A percentile compares a stretch with the other conserved stretches of the same genome.
These are phyloP conservation scores for Dendronephthya gigantea DNA, from an alignment of 64 coral and sea anemone species.

Conservation along the genomic window DNA sequence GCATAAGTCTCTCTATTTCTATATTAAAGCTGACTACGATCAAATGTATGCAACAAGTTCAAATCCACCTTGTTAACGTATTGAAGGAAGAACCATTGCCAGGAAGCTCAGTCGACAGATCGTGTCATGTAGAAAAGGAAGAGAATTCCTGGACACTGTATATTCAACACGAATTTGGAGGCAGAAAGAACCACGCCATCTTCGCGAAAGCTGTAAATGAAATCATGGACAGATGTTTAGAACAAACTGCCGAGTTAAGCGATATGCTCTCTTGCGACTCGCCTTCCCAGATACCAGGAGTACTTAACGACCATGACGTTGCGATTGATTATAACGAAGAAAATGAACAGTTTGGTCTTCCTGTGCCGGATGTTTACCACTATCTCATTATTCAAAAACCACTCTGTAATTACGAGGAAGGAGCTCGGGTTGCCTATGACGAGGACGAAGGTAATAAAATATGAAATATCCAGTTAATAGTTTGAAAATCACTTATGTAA, in stretches of 20 bases:
- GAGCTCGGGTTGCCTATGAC: background rate
- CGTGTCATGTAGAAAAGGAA: background rate
- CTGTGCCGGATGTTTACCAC: background rate
- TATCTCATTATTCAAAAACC: background rate
- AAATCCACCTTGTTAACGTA: background rate
- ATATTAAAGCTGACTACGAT: background rate
- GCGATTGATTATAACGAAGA: background rate
- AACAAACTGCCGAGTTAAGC: background rate
- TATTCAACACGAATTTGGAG: conserved; percentile 1
- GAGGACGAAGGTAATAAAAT: background rate
- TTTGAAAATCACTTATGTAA: too few relatives aligned
- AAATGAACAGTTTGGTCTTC: background rate
- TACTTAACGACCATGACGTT: background rate
- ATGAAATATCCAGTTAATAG: too few relatives aligned
- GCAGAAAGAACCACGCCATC: background rate
- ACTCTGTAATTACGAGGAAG: background rate
- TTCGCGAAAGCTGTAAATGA: background rate
- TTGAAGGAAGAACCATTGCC: background rate
- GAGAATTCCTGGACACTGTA: background rate
- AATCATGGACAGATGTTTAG: background rate
- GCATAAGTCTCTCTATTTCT: too few relatives aligned
- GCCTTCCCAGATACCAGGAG: background rate
- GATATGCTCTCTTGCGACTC: background rate
- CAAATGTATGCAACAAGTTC: background rate
- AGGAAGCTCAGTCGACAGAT: background rate